Percentiles rank a stretch among this genome's conserved stretches.
These are phyloP conservation scores for Solea senegalensis DNA, from an alignment of 2,113 vertebrate genomes.

Conservation along the genomic window DNA sequence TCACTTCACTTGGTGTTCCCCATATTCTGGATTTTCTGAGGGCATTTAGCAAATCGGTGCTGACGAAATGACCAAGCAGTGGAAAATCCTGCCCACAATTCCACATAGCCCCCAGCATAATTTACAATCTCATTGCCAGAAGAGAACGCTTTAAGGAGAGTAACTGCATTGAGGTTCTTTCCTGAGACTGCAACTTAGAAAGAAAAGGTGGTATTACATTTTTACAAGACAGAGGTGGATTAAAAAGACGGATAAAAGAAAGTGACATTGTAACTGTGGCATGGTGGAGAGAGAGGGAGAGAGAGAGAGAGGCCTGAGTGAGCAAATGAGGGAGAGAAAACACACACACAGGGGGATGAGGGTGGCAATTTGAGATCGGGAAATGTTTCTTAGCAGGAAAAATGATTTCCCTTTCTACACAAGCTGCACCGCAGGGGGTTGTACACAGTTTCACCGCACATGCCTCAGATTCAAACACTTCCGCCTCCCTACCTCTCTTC, in stretches of 20 bases:
- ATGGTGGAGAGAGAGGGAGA: constrained; percentile 8
- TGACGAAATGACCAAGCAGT: constrained; percentile 41
- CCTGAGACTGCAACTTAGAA: constrained; percentile 3
- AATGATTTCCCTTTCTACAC: constrained; percentile 71
- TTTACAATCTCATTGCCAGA: not conserved
- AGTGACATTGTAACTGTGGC: constrained; percentile 14
- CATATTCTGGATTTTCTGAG: constrained; percentile 34
- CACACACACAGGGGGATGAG: constrained; percentile 14
- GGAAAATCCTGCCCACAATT: constrained; percentile 29
- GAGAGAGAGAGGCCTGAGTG: constrained; percentile 32
- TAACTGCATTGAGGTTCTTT: constrained; percentile 14
- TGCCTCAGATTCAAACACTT: constrained; percentile 64
- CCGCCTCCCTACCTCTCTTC: constrained; percentile 49
- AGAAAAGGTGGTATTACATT: constrained; percentile 13
- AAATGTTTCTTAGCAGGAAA: constrained; percentile 65
- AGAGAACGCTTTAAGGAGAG: constrained; percentile 16
- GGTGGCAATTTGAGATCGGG: constrained; percentile 57
- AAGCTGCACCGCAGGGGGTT: constrained; percentile 69
- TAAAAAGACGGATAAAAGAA: constrained; percentile 23
- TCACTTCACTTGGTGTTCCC: constrained; percentile 44
- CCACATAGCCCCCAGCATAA: constrained; percentile 8
- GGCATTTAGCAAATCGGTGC: constrained; percentile 39
- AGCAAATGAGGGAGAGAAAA: constrained; percentile 43
- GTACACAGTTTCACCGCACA: constrained; percentile 58
- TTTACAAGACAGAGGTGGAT: constrained; percentile 8